These are phyloP conservation scores for Petrocephalus microphthalmus DNA, from an alignment of 2,113 vertebrate genomes.

Conservation along the genomic window DNA sequence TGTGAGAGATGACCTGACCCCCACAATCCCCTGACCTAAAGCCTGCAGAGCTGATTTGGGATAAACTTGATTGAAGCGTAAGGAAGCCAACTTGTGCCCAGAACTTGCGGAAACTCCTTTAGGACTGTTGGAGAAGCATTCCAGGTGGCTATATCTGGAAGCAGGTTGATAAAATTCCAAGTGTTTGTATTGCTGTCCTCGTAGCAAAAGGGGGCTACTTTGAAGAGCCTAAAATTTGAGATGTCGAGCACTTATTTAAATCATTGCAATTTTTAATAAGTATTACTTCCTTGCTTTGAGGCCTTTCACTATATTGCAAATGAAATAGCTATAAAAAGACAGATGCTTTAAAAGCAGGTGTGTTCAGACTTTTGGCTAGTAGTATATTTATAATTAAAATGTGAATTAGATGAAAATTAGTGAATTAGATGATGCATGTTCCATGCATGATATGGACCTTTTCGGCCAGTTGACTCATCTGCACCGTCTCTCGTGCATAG, in stretches of 20 bases:
- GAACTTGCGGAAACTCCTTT: background rate
- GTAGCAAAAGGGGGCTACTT: background rate
- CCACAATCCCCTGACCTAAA: background rate
- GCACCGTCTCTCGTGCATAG: slow-evolving; percentile 36
- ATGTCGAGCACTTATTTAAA: background rate
- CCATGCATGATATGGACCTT: background rate
- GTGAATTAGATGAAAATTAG: background rate
- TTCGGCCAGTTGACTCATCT: background rate
- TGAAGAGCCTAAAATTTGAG: background rate
- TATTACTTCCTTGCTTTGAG: background rate
- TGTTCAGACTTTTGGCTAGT: background rate
- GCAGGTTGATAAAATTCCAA: background rate
- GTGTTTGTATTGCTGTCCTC: background rate
- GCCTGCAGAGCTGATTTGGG: background rate
- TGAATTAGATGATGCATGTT: background rate
- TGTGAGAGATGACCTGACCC: background rate
- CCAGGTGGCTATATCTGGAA: background rate
- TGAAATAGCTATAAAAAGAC: background rate
- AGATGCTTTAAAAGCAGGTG: background rate
- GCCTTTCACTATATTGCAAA: background rate
- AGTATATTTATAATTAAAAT: background rate
- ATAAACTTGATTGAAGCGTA: background rate
- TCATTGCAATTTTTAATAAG: background rate
- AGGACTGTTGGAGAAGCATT: background rate
- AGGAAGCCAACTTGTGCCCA: background rate